A percentile compares a stretch with the other conserved stretches of the same genome.
Conservation (phyloP, 2,113 vertebrate species). For the Corythornis vintsioides region DNA sequence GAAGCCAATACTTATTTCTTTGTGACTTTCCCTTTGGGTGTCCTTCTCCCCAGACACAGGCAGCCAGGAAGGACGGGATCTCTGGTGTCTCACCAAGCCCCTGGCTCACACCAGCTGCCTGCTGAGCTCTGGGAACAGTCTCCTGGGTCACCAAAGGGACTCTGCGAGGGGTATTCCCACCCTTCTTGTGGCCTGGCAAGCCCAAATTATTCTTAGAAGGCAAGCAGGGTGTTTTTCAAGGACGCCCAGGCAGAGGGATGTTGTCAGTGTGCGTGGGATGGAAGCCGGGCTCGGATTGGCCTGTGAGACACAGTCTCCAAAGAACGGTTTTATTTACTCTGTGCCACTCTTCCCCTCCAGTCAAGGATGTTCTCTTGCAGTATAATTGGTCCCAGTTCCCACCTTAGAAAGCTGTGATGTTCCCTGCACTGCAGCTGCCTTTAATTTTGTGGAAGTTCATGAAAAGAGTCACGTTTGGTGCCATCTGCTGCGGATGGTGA, state of each 20-base stretch:
- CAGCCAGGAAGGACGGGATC: neutral
- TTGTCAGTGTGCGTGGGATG: slow-evolving; percentile 20
- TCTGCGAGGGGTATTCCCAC: neutral
- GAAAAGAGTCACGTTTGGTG: neutral
- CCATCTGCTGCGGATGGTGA: slow-evolving; percentile 17
- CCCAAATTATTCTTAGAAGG: slow-evolving; percentile 20
- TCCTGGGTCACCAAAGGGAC: neutral
- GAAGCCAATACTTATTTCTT: neutral
- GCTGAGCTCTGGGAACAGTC: neutral
- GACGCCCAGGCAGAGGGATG: slow-evolving; percentile 26
- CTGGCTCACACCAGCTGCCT: neutral
- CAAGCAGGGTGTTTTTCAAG: slow-evolving; percentile 29
- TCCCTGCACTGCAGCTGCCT: slow-evolving; percentile 25
- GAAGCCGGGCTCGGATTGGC: slow-evolving; percentile 2
- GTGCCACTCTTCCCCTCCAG: slow-evolving; percentile 41
- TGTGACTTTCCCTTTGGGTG: neutral
- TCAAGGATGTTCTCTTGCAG: slow-evolving; percentile 56
- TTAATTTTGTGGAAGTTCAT: slow-evolving; percentile 22
- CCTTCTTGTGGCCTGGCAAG: slow-evolving; percentile 10
- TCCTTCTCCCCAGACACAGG: neutral
- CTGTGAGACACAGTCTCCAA: slow-evolving; percentile 16
- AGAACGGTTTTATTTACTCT: slow-evolving; percentile 46
- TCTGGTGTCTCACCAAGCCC: neutral
- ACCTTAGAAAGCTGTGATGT: slow-evolving; percentile 34
- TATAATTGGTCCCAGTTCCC: slow-evolving; percentile 58